Evolutionary conservation across 2,797 vertebrate genomes (phyloP).

Genomic region (Nannoperca obscura): DNA sequence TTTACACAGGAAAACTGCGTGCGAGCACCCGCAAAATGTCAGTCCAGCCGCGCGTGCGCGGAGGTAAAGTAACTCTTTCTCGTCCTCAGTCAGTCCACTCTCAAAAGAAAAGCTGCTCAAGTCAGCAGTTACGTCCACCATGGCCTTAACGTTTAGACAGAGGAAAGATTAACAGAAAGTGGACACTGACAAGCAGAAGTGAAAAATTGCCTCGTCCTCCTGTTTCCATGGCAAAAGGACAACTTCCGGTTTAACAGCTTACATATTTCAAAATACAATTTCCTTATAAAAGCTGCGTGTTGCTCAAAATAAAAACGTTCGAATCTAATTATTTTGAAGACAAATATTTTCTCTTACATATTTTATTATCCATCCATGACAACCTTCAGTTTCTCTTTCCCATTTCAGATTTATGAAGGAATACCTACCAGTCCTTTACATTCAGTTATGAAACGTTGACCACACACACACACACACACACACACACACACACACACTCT

Average conservation of each 20-base stretch:
- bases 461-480: too few species aligned
- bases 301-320: not conserved
- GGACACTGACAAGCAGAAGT: fast-evolving
- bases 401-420: too few species aligned
- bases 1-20: conserved; percentile 84
- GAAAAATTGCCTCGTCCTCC: fast-evolving
- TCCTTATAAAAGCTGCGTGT: not conserved
- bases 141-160: not conserved
- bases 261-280: conserved; percentile 58
- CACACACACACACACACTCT: not conserved
- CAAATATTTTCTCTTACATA: not conserved
- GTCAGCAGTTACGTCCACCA: conserved; percentile 66
- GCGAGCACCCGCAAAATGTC: conserved; percentile 78
- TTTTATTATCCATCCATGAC: not conserved
- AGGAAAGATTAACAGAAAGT: not conserved
- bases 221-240: conserved; percentile 59
- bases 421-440: not conserved
- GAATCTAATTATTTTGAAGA: not conserved
- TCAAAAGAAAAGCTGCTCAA: conserved; percentile 79
- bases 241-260: conserved; percentile 29
- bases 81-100: conserved; percentile 66
- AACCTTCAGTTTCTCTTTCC: too few species aligned
- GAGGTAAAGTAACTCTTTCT: conserved; percentile 68
- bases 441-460: not conserved
- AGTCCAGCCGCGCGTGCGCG: conserved; percentile 70